Base-by-base conservation (phyloP, 1,140 invertebrate genomes). In the Rhyacophila brunnea region DNA sequence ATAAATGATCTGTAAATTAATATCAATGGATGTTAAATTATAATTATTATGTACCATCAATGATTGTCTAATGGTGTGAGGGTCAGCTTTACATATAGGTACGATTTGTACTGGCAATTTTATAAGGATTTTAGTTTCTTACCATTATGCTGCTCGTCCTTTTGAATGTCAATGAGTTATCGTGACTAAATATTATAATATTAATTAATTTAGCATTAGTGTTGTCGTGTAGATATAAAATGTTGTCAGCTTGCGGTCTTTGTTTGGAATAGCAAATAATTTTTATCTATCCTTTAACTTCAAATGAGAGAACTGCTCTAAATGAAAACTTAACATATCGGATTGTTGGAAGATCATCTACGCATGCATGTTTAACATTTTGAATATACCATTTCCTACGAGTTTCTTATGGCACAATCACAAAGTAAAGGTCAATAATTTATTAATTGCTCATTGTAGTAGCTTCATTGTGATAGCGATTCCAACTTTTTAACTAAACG, bases 191-290 rank as follows among this genome's bases (percentile, higher is more conserved):
- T n/a, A n/a, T n/a, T n/a, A n/a, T n/a, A n/a, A n/a, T n/a, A n/a
- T n/a, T n/a, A n/a, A n/a, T n/a, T n/a, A n/a, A n/a, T n/a, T n/a
- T n/a, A n/a, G n/a, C n/a, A n/a, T n/a, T n/a, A n/a, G n/a, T n/a
- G n/a, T n/a, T n/a, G 35, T 36, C 9, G 35, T 9, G 9, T 36
- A 36, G n/a, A 9, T 9, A 36, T 9, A 9, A 9, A 36, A 36
- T 9, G 9, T 9, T 36, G 35, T 36, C n/a, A n/a, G 35, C n/a
- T 36, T 36, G n/a, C 72, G 74, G 71, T n/a, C n/a, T n/a, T n/a
- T n/a, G n/a, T n/a, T n/a, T n/a, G 17, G 17, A 18, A 13, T 13
- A 17, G 45, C 45, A 13, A 28, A 28, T 28, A 28, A 28, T 28
- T 28, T 28, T 28, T 9, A 28, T 28, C 23, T 53, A 19, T 43